These are phyloP conservation scores for Rhagophthalmus giganteus DNA, from an alignment of 2,888 invertebrate species.

Conservation along the genomic window DNA sequence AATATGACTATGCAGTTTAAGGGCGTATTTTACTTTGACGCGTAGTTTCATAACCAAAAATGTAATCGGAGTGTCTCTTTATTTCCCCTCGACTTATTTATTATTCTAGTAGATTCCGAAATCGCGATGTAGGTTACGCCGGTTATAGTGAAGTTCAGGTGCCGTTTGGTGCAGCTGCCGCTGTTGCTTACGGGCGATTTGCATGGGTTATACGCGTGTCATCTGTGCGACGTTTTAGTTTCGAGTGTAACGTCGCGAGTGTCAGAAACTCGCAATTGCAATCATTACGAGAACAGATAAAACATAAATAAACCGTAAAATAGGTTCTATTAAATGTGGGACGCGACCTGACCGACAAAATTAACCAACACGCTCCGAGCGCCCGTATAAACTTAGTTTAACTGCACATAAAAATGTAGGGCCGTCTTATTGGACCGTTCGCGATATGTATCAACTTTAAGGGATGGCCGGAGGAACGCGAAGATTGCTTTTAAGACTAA, in stretches of 20 bases:
- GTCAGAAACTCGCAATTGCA: slow-evolving; percentile 16
- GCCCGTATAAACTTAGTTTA: slow-evolving; percentile 12
- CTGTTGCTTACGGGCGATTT: slow-evolving; percentile 41
- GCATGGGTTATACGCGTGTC: slow-evolving; percentile 42
- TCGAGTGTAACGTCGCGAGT: slow-evolving; percentile 12
- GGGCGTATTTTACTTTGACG: too few species aligned
- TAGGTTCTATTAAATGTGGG: not conserved
- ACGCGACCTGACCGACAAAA: slow-evolving; percentile 7
- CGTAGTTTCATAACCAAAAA: slow-evolving; percentile 8
- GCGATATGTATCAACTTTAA: slow-evolving; percentile 2
- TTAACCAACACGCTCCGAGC: slow-evolving; percentile 8
- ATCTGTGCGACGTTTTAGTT: slow-evolving; percentile 34
- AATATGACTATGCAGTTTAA: slow-evolving; percentile 14
- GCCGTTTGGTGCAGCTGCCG: slow-evolving; percentile 42
- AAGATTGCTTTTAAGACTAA: slow-evolving; percentile 12
- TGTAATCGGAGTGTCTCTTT: not conserved
- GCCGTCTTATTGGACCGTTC: not conserved
- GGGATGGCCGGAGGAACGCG: not conserved
- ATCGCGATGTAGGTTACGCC: slow-evolving; percentile 2
- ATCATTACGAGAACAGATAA: slow-evolving; percentile 14
- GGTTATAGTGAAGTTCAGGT: slow-evolving; percentile 34
- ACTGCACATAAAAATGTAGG: slow-evolving; percentile 16
- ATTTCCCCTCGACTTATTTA: not conserved
- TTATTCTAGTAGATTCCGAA: slow-evolving; percentile 13
- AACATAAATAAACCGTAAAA: not conserved